Base-by-base conservation (phyloP, 2,113 vertebrate species). In the Clarias magur region DNA sequence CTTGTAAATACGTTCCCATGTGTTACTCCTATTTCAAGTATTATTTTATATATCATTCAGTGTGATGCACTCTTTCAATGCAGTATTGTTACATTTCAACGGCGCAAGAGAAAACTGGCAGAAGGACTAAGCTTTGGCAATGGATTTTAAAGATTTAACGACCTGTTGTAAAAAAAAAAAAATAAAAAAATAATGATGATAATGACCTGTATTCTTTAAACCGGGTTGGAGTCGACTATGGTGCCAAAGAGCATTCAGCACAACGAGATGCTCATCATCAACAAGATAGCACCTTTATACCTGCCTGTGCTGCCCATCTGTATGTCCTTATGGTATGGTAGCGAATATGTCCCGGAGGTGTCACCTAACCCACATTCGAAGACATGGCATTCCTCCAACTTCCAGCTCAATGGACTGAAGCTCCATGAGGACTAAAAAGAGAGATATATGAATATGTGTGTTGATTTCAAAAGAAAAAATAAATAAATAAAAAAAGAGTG, bases 401-500 rank as follows among this genome's bases (percentile, higher is more conserved):
- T 54, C n/a, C 21, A 62, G 30, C 42, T 83, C 3, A 38, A 86
- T 84, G 81, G 70, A 88, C 84, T 86, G 84, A 90, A 83, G 59
- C 80, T 48, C 80, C 73, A 89, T 59, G 70, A 83, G 81, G 68
- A 30, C 13, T 8, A 86, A 86, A 89, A 91, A 91, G 34, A 91
- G 73, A 57, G 80, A 89, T 91, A 89, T 30, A 80, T 67, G 88
- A 90, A 92, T 93, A 88, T 90, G 90, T 91, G 91, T 81, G 78
- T 67, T 83, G 84, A 91, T 86, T 93, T 56, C 1, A 68, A 76
- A 79, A 60, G 59, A 30, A 80, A 60, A 89, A 93, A 93, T 38
- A 92, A 93, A 91, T 91, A 70, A 34, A 34, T 34, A 89, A 93
- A 93, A 93, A 93, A 91, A 92, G 92, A 94, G 94, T 93, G 95